Evolutionary conservation across 37 sponge, comb jelly and placozoan genomes (phyloP), one percentile per base, ranked within the genome.

Genomic region (Halisarca cf. caerulea): DNA sequence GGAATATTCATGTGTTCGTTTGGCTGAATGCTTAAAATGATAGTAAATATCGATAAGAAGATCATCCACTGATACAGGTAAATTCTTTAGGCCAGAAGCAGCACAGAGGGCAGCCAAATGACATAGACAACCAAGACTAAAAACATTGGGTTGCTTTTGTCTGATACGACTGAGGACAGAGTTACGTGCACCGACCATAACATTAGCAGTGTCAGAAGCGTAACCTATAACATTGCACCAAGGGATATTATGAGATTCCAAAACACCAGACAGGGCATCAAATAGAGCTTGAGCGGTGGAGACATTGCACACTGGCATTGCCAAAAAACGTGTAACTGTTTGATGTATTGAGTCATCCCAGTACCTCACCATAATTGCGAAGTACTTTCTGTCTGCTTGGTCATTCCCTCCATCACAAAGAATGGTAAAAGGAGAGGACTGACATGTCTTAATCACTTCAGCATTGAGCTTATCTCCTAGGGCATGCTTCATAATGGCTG

Each of bases 321-420:
- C 83, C 7, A 88, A 78, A 72, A 88, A 88, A 34, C 74, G 85
- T 3, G 72, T 80, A 3, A 81, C 82, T 27, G 83, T 59, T 59
- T 72, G 74, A 24, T 68, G 6, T 6, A 32, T 0, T 28, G 2
- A 0, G 9, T 88, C 68, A 59, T 82, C 83, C 88, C 83, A 88
- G 27, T 71, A 59, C 41, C 83, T 55, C 9, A 88, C 88, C 79
- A 88, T n/a, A 47, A 47, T 47, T 47, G 51, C 51, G 11, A 47
- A 47, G 51, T 47, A 47, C 38, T 88, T 88, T 54, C 70, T 70
- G 2, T 73, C 87, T 6, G 34, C 24, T 37, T 57, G 51, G 54
- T 88, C 88, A 80, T 86, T 80, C 2, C 87, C 87, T 30, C 87
- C 82, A 80, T 86, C 86, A 37, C 80, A 86, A 15, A 78, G 43